A percentile compares a stretch with the other conserved stretches of the same genome.
Conservation (phyloP, 2,888 invertebrate genomes). For the Pyrrhia umbra region DNA sequence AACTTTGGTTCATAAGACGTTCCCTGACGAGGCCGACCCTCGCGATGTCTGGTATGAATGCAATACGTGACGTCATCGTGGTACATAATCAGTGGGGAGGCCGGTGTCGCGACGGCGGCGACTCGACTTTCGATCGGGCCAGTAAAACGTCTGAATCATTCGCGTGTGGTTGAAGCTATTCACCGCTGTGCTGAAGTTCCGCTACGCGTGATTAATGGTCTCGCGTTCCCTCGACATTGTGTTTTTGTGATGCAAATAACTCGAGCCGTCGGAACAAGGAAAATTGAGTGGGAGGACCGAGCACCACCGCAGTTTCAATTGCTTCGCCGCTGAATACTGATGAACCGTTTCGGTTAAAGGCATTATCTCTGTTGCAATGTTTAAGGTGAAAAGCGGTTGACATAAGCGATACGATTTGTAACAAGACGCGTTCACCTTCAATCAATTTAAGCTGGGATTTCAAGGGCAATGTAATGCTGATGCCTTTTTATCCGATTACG, state of each 20-base stretch:
- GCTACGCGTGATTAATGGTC: conserved; percentile 88
- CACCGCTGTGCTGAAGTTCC: conserved; percentile 83
- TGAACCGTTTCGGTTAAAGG: conserved; percentile 85
- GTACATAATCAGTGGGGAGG: conserved; percentile 49
- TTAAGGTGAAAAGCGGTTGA: conserved; percentile 72
- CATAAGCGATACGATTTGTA: conserved; percentile 68
- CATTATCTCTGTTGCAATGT: conserved; percentile 81
- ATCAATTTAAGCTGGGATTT: conserved; percentile 46
- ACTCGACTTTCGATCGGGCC: conserved; percentile 76
- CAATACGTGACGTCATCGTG: conserved; percentile 55
- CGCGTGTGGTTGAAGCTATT: conserved; percentile 87
- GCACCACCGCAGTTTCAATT: conserved; percentile 88
- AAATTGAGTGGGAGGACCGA: conserved; percentile 88
- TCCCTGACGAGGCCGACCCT: conserved; percentile 1
- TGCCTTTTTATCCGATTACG: conserved; percentile 45
- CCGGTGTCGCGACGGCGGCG: conserved; percentile 47
- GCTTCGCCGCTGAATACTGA: conserved; percentile 88
- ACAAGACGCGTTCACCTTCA: conserved; percentile 46
- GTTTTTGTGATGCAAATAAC: conserved; percentile 90
- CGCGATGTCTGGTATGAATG: conserved; percentile 32
- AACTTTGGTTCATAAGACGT: conserved; percentile 18
- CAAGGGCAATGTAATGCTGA: conserved; percentile 26
- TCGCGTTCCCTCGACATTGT: conserved; percentile 88
- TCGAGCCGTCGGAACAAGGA: conserved; percentile 89
- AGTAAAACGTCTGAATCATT: conserved; percentile 85